Evolutionary conservation across 2,113 vertebrate species (phyloP).

Genomic region (Melanerpes aurifrons): DNA sequence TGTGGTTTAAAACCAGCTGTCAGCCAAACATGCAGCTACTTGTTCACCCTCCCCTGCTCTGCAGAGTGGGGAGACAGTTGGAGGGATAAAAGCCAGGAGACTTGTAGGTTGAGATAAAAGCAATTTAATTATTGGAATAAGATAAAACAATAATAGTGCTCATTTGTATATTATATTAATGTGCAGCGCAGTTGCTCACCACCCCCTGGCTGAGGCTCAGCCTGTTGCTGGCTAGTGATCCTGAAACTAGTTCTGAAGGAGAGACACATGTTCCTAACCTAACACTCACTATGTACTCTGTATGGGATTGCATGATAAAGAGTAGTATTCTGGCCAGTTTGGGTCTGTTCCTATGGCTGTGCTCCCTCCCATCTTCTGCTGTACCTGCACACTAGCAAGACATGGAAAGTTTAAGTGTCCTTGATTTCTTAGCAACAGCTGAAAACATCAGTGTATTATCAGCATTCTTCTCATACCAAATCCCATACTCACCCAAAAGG

Average conservation of each 20-base stretch:
- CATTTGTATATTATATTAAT: no score
- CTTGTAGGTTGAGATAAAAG: background rate
- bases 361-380: background rate
- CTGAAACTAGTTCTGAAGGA: background rate
- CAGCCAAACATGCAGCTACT: background rate
- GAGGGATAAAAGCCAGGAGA: background rate
- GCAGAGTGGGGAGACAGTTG: background rate
- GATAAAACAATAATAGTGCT: background rate
- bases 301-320: background rate
- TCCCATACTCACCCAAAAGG: background rate
- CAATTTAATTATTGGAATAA: background rate
- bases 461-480: background rate
- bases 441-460: background rate
- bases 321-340: background rate
- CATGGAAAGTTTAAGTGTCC: background rate
- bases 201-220: background rate
- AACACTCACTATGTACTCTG: background rate
- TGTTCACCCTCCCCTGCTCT: background rate
- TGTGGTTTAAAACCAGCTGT: background rate
- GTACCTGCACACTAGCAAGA: background rate
- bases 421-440: background rate
- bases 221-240: background rate
- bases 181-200: background rate
- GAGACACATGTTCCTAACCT: background rate
- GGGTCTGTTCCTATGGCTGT: background rate